Evolutionary conservation across 2,797 vertebrate genomes (phyloP), one percentile per base, ranked within the genome.

Genomic region (Oreonectes daqikongensis): DNA sequence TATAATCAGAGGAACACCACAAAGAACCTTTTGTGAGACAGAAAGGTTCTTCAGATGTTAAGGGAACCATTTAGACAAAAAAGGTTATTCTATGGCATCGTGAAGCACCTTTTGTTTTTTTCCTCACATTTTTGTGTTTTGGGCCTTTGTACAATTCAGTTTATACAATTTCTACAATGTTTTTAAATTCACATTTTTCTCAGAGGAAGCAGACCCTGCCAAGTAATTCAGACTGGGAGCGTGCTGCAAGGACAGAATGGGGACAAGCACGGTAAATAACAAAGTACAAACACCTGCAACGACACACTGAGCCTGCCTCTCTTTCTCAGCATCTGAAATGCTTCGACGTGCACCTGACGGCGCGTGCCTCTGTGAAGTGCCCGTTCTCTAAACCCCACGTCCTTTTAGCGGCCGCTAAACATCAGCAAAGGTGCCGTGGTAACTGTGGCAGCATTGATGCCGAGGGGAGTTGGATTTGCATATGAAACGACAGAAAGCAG

Each of bases 381-480:
- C 50, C 40, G n/a, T 48, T 66, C 60, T 8, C 40, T 48, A 72
- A 32, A 40, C 30, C 55, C 17, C 17, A 46, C 6, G n/a, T 57
- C 64, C 64, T 68, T 76, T 76, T 38, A 69, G 72, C 38, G 26
- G 12, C 50, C 79, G 76, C 22, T 12, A 46, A 22, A 72, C 68
- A 75, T 79, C 61, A 69, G 80, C 71, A 17, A 81, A 59, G 50
- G 79, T 76, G 68, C 64, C 17, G 14, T n/a, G 32, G 20, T 75
- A 44, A 53, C 63, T 35, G 59, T 35, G 80, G 46, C 71, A 74
- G 77, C 50, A 14, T 64, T 42, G 40, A 79, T 77, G 82, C 83
- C 78, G 50, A 71, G 77, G 82, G 68, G 61, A 82, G 69, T 70
- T 55, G 82, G 61, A 91, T 93, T 90, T 90, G 83, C 90, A 91